Percentiles rank a stretch among this genome's conserved stretches.
Conservation (phyloP, 2,797 vertebrate genomes). For the Leptodactylus fallax region DNA sequence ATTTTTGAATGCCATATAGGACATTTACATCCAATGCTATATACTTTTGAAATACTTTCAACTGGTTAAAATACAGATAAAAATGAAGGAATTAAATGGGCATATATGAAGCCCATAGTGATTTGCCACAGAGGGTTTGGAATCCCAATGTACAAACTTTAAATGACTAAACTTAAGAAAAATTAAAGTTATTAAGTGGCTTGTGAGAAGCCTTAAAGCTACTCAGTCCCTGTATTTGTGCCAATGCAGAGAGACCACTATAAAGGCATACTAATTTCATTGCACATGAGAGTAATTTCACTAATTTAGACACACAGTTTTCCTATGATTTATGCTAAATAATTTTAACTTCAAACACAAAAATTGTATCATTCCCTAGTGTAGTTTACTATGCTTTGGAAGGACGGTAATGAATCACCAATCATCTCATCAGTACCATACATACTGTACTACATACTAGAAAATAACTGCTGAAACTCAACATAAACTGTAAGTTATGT, state of each 20-base stretch:
- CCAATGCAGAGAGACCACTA: slow-evolving; percentile 16
- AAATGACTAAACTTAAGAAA: slow-evolving; percentile 30
- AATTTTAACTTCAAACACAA: slow-evolving; percentile 52
- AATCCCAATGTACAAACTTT: slow-evolving; percentile 25
- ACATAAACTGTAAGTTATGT: too few species aligned
- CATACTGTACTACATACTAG: neutral
- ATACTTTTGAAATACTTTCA: neutral
- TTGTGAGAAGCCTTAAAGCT: slow-evolving; percentile 20
- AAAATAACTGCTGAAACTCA: neutral
- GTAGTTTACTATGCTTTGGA: slow-evolving; percentile 11
- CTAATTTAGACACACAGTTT: slow-evolving; percentile 39
- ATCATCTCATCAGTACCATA: neutral
- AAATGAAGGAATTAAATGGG: neutral
- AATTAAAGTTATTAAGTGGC: slow-evolving; percentile 34
- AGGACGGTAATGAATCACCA: slow-evolving; percentile 2
- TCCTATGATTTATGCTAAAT: slow-evolving; percentile 52
- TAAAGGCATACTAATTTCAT: slow-evolving; percentile 54
- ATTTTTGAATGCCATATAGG: neutral
- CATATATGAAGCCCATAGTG: neutral
- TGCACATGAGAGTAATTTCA: slow-evolving; percentile 53
- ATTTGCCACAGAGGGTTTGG: neutral
- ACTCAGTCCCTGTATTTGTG: slow-evolving; percentile 19
- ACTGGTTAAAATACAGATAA: neutral
- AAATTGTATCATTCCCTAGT: slow-evolving; percentile 40
- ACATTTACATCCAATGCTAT: neutral